Evolutionary conservation across 2,888 invertebrate genomes (phyloP).

Genomic region (Lasioglossum villosulum): DNA sequence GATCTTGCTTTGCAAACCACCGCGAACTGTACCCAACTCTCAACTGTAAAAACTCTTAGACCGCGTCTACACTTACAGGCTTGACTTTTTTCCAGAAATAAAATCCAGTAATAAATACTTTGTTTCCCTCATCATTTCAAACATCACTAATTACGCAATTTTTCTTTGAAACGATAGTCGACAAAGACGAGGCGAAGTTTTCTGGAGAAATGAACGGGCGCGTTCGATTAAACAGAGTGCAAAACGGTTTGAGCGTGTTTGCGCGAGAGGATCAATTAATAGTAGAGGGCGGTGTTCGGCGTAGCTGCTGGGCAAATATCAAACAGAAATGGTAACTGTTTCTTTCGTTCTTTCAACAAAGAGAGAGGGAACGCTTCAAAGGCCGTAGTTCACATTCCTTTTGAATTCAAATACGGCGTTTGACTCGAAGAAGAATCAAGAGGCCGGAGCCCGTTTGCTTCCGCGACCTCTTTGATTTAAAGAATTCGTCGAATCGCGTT

Average conservation of each 20-base stretch:
- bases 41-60: no score
- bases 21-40: no score
- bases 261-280: conserved; percentile 36
- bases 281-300: neutral
- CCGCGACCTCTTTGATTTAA: neutral
- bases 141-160: neutral
- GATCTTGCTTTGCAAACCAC: no score
- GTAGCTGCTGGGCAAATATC: conserved; percentile 24
- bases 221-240: conserved; percentile 44
- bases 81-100: no score
- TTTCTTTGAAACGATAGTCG: neutral
- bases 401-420: conserved; percentile 11
- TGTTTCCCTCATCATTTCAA: neutral
- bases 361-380: neutral
- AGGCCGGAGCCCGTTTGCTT: neutral
- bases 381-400: neutral
- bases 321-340: conserved; percentile 40
- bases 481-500: neutral
- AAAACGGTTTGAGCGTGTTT: conserved; percentile 40
- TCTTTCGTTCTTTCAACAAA: neutral
- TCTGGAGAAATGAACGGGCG: conserved; percentile 38
- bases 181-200: conserved; percentile 58
- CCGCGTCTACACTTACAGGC: no score
- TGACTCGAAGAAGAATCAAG: neutral
- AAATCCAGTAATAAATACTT: no score